Base-by-base conservation (phyloP, 2,113 vertebrate genomes). In the Sebastes fasciatus region DNA sequence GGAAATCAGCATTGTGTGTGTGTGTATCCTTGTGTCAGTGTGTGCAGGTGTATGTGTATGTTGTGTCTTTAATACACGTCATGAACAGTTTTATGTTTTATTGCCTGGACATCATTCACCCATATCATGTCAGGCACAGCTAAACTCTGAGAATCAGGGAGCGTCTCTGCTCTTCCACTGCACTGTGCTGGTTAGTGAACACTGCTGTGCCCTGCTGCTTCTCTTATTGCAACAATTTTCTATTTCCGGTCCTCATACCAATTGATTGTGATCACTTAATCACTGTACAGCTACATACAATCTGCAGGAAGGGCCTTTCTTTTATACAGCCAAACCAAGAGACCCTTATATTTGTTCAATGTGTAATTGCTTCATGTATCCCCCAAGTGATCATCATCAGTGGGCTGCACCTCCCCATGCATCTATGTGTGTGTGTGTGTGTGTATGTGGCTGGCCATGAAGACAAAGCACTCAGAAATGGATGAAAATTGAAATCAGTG, bases 41-140 rank as follows among this genome's bases (percentile, higher is more conserved):
- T 52, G 58, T 48, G 23, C 58, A 63, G 55, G 62, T 46, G 58
- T 49, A 4, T 78, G 55, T 76, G 8, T 58, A 17, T 63, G 26
- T n/a, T 65, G n/a, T 51, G 67, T 61, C 26, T 67, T 74, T 71
- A 80, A 78, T 68, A 46, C 75, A 78, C 45, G 42, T 62, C 65
- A 40, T 48, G 14, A 84, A 26, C 46, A 12, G 19, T 55, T 77
- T 65, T 43, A 14, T 9, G 63, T 55, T 77, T 65, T 43, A 14
- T 9, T 63, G 74, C 55, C 67, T 77, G 75, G 80, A 42, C 34
- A 45, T 45, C 5, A 45, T 76, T 63, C 2, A 60, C 6, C 6
- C 21, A 1, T 17, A 61, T 54, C 4, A 64, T 79, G 62, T 76
- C 19, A 58, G 48, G 40, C n/a, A 40, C 9, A 72, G 49, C 61